A percentile compares a stretch with the other conserved stretches of the same genome.
These are phyloP conservation scores for Cosmia pyralina DNA, from an alignment of 2,888 invertebrate genomes.

Conservation along the genomic window DNA sequence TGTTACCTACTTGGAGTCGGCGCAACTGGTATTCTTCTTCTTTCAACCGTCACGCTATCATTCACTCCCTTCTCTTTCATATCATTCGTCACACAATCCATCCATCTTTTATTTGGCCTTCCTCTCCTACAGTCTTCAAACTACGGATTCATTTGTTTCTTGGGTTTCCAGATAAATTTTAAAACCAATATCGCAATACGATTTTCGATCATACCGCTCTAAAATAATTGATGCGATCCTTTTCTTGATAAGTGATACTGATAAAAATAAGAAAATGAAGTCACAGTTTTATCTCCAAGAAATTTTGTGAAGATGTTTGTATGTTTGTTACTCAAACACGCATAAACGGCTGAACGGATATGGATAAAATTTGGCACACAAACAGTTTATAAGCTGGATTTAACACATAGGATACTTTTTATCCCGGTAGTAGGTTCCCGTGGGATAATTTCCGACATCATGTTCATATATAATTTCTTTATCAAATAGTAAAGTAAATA, in stretches of 20 bases:
- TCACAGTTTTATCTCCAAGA: background rate
- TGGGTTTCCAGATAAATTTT: background rate
- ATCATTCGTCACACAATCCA: background rate
- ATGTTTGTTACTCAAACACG: too few species aligned
- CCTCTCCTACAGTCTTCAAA: background rate
- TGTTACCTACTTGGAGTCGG: background rate
- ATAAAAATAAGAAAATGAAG: slow-evolving; percentile 1
- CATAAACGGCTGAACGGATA: too few species aligned
- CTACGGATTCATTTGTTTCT: background rate
- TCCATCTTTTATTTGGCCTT: background rate
- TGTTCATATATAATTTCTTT: too few species aligned
- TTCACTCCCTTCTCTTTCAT: background rate
- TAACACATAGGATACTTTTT: too few species aligned
- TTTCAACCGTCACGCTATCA: background rate
- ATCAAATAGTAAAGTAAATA: slow-evolving; percentile 10
- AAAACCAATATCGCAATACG: too few species aligned
- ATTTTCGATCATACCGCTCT: background rate
- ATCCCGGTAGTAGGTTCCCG: too few species aligned
- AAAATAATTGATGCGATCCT: background rate
- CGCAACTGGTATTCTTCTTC: background rate
- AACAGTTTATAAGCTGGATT: too few species aligned
- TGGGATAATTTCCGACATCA: too few species aligned
- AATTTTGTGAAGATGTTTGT: too few species aligned
- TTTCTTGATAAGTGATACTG: background rate
- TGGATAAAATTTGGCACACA: too few species aligned